Base-by-base conservation (phyloP, 2,888 invertebrate species). In the Baronia brevicornis region DNA sequence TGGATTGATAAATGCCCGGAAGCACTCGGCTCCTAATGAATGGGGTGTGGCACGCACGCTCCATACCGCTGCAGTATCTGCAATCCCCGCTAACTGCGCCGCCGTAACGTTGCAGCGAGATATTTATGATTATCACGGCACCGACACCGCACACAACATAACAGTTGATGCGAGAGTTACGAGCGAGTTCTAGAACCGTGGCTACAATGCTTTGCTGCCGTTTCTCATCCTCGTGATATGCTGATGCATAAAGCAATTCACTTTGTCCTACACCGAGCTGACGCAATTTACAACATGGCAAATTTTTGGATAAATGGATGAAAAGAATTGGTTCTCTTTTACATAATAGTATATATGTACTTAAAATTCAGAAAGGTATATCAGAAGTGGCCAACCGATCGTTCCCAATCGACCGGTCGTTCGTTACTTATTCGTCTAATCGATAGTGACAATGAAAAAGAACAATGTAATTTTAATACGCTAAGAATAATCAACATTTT, bases 1-100 rank as follows among this genome's bases (percentile, higher is more conserved):
- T 61, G 67, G 79, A 77, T 77, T 82, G 82, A 80, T 80, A 80
- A 78, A 82, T 78, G 75, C 71, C 69, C 77, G 79, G 78, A 82
- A 80, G 77, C 80, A 80, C 80, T 82, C 75, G 67, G 60, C 69
- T 58, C 57, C 72, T 78, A 80, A 79, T 80, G 78, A 80, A 80
- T 77, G 73, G 78, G 77, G 79, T 74, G 78, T 73, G 74, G 77
- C 79, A 75, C 78, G 78, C 77, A 74, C 66, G 47, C 66, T 60
- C 69, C 61, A 63, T 62, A 60, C 67, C 63, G 58, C 54, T 66
- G 68, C 73, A 68, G 58, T 68, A 65, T 68, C 67, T 67, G 66
- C 68, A 68, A 63, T 60, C 67, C 68, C 62, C 58, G 60, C 62
- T 64, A 60, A 65, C 63, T 48, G 25, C 25, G 21, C 20, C 13